Base-by-base conservation (phyloP, 2,797 vertebrate species). In the Parotocinclus haroldoi region DNA sequence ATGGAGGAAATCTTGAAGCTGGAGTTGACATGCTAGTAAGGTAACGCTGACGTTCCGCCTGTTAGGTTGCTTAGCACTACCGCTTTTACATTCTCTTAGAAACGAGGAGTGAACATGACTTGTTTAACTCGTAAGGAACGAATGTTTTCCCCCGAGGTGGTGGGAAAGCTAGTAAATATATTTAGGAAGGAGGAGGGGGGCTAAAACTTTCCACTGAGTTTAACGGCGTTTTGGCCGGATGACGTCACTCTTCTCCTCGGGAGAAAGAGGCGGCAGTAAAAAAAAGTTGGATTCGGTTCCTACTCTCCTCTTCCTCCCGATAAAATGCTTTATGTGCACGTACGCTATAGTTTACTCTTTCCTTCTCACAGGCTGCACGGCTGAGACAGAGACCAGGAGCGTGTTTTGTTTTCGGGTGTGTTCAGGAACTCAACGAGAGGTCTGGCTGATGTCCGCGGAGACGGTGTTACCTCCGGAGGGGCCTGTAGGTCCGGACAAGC, bases 381-480 rank as follows among this genome's bases (percentile, higher is more conserved):
- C 69, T 87, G 81, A 88, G 76, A 58, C 75, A 9, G 7, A 58
- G 68, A 76, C 46, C 38, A 48, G 13, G 78, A 71, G 75, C 10
- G 44, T 50, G 48, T 14, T 49, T 59, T 63, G 48, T 49, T 80
- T 81, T 78, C 78, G 78, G 60, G 73, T 74, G 76, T 69, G 75
- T 72, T 60, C 69, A 52, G 73, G 79, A 66, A 78, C 63, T 74
- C 66, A 4, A 68, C 69, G 73, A 82, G 79, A 85, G 76, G 76
- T 75, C 88, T 89, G 90, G 93, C 93, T 91, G 92, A 99, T 99
- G 96, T 98, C 96, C 92, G 87, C 90, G 85, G 91, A 88, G 85
- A 90, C 84, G 51, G 90, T 91, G 80, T 86, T 85, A 76, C 86
- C 83, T 83, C 86, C 90, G 88, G 88, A 89, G 74, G 90, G 92